Conservation (phyloP, 2,797 vertebrate species). For the Acipenser transmontanus region DNA sequence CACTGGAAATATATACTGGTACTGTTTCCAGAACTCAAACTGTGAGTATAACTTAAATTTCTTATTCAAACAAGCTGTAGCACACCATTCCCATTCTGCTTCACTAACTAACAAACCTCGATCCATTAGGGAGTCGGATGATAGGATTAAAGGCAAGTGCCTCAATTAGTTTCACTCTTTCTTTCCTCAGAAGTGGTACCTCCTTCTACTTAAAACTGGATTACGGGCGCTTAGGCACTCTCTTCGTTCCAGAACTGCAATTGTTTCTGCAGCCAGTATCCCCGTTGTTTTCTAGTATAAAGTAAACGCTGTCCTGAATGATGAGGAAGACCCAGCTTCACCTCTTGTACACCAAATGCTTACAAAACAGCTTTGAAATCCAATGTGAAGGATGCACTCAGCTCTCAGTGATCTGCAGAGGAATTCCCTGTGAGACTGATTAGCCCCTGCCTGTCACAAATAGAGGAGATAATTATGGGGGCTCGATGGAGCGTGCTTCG, state of each 20-base stretch:
- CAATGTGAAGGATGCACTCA: constrained; percentile 50
- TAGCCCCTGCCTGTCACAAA: constrained; percentile 92
- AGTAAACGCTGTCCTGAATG: constrained; percentile 53
- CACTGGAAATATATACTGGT: neutral
- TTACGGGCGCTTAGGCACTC: constrained; percentile 62
- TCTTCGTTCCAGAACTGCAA: neutral
- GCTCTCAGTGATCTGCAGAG: constrained; percentile 57
- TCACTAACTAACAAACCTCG: constrained; percentile 59
- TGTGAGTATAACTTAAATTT: neutral
- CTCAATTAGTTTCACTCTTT: constrained; percentile 74
- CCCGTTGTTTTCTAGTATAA: constrained; percentile 53
- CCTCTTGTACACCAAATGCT: constrained; percentile 50
- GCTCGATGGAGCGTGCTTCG: constrained; percentile 75
- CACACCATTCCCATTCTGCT: constrained; percentile 60
- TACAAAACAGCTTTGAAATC: constrained; percentile 65
- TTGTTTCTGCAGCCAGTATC: neutral
- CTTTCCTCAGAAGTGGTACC: constrained; percentile 77
- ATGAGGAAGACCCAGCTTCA: constrained; percentile 68
- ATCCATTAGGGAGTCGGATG: constrained; percentile 62
- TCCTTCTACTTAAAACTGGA: constrained; percentile 75
- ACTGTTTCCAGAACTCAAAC: neutral
- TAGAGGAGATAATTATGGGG: constrained; percentile 89
- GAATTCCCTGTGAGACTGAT: constrained; percentile 99
- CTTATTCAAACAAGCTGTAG: neutral
- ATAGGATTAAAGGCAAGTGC: constrained; percentile 75